Base-by-base conservation (phyloP, 2,888 invertebrate genomes). In the Bellardia bayeri region DNA sequence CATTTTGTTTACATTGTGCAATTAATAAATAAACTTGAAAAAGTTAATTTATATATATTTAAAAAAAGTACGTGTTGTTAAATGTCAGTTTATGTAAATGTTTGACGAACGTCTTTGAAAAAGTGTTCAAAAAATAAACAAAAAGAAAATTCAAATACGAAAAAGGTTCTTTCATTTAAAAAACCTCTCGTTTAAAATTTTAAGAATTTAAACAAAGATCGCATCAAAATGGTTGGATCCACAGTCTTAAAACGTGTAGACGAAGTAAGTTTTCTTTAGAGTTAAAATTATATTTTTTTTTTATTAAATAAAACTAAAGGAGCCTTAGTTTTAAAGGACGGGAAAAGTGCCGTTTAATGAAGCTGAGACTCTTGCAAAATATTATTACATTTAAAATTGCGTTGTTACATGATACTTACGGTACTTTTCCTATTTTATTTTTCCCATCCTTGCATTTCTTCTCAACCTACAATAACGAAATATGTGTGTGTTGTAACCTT, bases 151-250 rank as follows among this genome's bases (percentile, higher is more conserved):
- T 56, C 2, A n/a, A 23, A 23, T 9, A 61, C 13, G 37, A 37
- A 63, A 63, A 14, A 37, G 33, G 33, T 63, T 63, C 14, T 63
- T n/a, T 30, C 30, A 58, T 7, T 16, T 16, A 61, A 79, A n/a
- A 58, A 74, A 54, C 42, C 45, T 66, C 9, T 78, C 69, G 49
- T 40, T 42, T 54, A 61, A 30, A 78, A 11, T 40, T 72, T 33
- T 61, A 11, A 40, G 14, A 74, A 72, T 23, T 51, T 61, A 42
- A 45, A 54, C 6, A 54, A 82, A 58, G 13, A 78, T 64, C 63
- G 74, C 13, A 63, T 61, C 2, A 91, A 91, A 49, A 92, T 92
- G 91, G 90, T 89, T 88, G 90, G 90, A 87, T 89, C 90, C 75
- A 89, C 89, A 14, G 45, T 90, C 0, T 90, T 91, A 85, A 89